Evolutionary conservation across 1,140 invertebrate species (phyloP).

Genomic region (Monomorium pharaonis): DNA sequence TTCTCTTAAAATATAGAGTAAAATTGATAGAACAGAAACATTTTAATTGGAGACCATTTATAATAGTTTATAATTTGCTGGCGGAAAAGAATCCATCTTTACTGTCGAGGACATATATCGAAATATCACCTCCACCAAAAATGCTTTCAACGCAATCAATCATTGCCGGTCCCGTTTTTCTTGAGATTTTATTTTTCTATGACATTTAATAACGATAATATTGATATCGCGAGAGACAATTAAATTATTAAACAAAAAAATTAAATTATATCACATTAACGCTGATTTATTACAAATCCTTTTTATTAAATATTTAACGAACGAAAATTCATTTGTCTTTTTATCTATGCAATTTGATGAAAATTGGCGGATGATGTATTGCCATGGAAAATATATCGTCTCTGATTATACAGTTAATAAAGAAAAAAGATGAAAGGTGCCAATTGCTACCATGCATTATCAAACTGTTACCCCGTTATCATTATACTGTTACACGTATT

Average conservation of each 20-base stretch:
- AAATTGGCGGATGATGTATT: neutral
- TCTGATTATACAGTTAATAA: neutral
- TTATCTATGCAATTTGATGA: neutral
- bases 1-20: neutral
- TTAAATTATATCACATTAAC: neutral
- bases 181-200: slow-evolving; percentile 13
- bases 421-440: neutral
- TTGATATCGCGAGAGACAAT: neutral
- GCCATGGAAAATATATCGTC: neutral
- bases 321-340: neutral
- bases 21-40: neutral
- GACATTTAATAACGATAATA: neutral
- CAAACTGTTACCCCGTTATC: too few relatives aligned
- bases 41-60: neutral
- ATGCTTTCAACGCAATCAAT: slow-evolving; percentile 34
- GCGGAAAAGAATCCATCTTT: slow-evolving; percentile 9
- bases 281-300: neutral
- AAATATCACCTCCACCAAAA: slow-evolving; percentile 31
- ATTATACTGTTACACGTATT: slow-evolving; percentile 28
- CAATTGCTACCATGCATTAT: neutral
- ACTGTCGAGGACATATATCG: slow-evolving; percentile 4
- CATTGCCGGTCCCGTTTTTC: neutral
- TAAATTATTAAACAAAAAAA: neutral
- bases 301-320: neutral
- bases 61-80: neutral